Percentiles rank a stretch among this genome's conserved stretches.
phyloP scores from a whole-genome alignment of 1,140 invertebrate genomes.

The Yoshiicerus persimilis region DNA sequence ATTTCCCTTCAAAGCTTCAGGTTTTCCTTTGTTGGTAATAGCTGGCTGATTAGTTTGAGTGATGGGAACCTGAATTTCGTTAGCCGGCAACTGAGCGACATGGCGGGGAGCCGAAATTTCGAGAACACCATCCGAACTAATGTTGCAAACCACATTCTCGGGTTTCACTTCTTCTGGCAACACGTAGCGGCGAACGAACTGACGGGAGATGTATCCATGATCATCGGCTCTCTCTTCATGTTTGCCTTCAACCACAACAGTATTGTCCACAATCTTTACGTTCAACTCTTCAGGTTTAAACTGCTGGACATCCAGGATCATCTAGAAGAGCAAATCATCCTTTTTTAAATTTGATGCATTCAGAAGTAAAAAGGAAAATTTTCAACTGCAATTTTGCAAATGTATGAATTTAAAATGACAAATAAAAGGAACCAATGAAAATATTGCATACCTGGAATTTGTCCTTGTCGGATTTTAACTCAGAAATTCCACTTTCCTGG shows the following conservation, averaged over 20 bases:
- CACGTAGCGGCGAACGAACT: slow-evolving; percentile 72
- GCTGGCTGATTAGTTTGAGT: background rate
- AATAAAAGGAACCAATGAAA: too few relatives aligned
- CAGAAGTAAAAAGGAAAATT: too few relatives aligned
- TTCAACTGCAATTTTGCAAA: too few relatives aligned
- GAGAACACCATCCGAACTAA: slow-evolving; percentile 75
- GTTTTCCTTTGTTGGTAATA: background rate
- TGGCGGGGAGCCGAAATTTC: slow-evolving; percentile 66
- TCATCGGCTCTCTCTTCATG: slow-evolving; percentile 80
- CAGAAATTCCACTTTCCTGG: background rate
- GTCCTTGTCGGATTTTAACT: background rate
- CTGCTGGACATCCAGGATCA: slow-evolving; percentile 80
- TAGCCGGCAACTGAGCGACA: background rate
- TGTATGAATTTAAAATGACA: too few relatives aligned
- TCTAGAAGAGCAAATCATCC: too few relatives aligned
- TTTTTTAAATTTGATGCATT: too few relatives aligned
- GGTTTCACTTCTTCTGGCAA: slow-evolving; percentile 59
- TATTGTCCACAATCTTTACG: slow-evolving; percentile 78
- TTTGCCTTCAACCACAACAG: slow-evolving; percentile 75
- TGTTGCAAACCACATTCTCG: slow-evolving; percentile 64
- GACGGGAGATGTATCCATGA: slow-evolving; percentile 71
- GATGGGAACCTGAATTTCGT: background rate
- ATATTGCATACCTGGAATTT: slow-evolving; percentile 15
- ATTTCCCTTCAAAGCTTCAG: background rate
- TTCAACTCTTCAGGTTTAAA: slow-evolving; percentile 84